Evolutionary conservation across 2,888 invertebrate genomes (phyloP).

Genomic region (Drepanosiphum platanoidis): DNA sequence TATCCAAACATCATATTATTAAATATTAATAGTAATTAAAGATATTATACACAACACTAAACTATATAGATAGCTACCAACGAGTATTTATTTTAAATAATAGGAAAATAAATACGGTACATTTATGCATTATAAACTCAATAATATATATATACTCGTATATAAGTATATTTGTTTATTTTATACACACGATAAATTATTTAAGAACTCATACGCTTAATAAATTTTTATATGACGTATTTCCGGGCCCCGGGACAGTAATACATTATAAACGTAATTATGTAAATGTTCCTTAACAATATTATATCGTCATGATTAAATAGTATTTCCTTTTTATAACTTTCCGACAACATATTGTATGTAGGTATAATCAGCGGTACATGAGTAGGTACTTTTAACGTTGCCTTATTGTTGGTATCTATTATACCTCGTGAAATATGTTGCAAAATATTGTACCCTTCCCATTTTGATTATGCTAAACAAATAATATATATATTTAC

Average conservation of each 20-base stretch:
- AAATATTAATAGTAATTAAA: no score
- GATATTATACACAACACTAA: no score
- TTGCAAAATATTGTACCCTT: neutral
- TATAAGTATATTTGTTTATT: no score
- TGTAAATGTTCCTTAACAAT: conserved; percentile 22
- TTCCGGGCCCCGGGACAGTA: conserved; percentile 1
- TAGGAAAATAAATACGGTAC: neutral
- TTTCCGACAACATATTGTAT: conserved; percentile 1
- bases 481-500: neutral
- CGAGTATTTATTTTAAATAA: neutral
- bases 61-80: no score
- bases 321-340: conserved; percentile 1
- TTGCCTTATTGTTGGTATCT: neutral
- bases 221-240: conserved; percentile 1
- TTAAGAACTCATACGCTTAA: conserved; percentile 1
- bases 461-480: neutral
- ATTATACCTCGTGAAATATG: neutral
- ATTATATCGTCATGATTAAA: conserved; percentile 18
- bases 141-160: neutral
- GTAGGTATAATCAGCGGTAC: conserved; percentile 1
- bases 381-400: neutral
- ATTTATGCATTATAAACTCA: neutral
- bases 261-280: conserved; percentile 40
- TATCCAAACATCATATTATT: no score
- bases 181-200: conserved; percentile 9